Base-by-base conservation (phyloP, 1,140 invertebrate species). In the Trichonephila clavipes region DNA sequence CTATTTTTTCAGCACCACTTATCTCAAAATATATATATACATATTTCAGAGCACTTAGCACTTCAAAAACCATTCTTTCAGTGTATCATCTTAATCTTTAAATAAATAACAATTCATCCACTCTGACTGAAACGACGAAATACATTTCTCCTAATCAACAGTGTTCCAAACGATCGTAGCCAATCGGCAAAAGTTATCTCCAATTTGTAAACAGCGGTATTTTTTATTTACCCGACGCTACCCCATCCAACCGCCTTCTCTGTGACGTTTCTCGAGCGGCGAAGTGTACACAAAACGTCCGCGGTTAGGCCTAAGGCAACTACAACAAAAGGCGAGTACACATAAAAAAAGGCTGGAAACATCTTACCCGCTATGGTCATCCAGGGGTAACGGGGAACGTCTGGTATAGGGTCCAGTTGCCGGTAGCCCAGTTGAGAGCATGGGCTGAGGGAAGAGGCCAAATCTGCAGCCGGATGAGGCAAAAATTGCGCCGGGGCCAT, bases 321-420 rank as follows among this genome's bases (percentile, higher is more conserved):
- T 58, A 72, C 62, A n/a, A 83, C 93, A 89, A 90, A 90, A 90
- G 87, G 77, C 83, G 90, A 92, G 83, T 62, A 92, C 77, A 86
- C n/a, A 90, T 72, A 28, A 92, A 34, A 85, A 90, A 90, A 90
- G 51, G 66, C 24, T 64, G 66, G 66, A 28, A 64, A 34, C 61
- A 72, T 97, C 97, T 97, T 97, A 99, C 98, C 98, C 96, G 98
- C 98, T 96, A 99, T 98, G 95, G 98, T 98, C 98, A 99, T 99
- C 98, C 98, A 99, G n/a, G 98, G 98, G 96, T 99, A 99, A 95
- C 98, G 97, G 21, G 98, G 98, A 95, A 98, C 98, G 96, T 98
- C 98, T 97, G 40, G 97, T 97, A 58, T 97, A 96, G 40, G 96
- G 96, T 61, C 96, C 96, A 58, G 96, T 96, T 58, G 97, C 96